A percentile compares a stretch with the other conserved stretches of the same genome.
Conservation (phyloP, 2,797 vertebrate genomes). For the Percopsis omiscomaycus region DNA sequence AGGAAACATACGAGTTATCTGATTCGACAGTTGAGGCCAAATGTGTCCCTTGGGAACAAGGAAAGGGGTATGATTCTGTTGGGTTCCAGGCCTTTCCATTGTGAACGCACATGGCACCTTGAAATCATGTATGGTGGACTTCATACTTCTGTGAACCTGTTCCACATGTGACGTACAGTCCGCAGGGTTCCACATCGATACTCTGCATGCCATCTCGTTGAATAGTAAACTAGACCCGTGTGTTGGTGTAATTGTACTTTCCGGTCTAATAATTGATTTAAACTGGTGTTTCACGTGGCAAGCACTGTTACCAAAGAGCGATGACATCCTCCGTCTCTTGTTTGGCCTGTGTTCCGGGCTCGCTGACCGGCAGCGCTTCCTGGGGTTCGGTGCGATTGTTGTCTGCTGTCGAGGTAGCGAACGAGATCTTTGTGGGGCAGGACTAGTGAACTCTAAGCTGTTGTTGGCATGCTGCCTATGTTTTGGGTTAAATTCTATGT, state of each 20-base stretch:
- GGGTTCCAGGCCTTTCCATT: slow-evolving; percentile 9
- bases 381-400: slow-evolving; percentile 31
- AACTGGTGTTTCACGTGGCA: slow-evolving; percentile 5
- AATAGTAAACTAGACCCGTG: slow-evolving; percentile 14
- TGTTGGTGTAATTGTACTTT: slow-evolving; percentile 3
- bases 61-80: slow-evolving; percentile 14
- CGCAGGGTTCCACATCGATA: background rate
- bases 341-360: slow-evolving; percentile 42
- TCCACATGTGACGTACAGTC: background rate
- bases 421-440: slow-evolving; percentile 21
- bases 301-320: background rate
- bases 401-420: slow-evolving; percentile 31
- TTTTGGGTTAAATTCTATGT: background rate
- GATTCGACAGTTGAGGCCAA: slow-evolving; percentile 1
- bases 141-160: background rate
- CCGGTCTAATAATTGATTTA: slow-evolving; percentile 3
- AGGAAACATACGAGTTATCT: background rate
- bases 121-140: background rate
- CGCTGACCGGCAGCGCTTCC: slow-evolving; percentile 66
- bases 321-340: slow-evolving; percentile 59
- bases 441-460: background rate
- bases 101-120: slow-evolving; percentile 3
- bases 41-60: slow-evolving; percentile 24
- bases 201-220: slow-evolving; percentile 1
- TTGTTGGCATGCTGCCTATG: background rate